A percentile compares a stretch with the other conserved stretches of the same genome.
phyloP scores from a whole-genome alignment of 2,797 vertebrate genomes.

The Arremon aurantiirostris region DNA sequence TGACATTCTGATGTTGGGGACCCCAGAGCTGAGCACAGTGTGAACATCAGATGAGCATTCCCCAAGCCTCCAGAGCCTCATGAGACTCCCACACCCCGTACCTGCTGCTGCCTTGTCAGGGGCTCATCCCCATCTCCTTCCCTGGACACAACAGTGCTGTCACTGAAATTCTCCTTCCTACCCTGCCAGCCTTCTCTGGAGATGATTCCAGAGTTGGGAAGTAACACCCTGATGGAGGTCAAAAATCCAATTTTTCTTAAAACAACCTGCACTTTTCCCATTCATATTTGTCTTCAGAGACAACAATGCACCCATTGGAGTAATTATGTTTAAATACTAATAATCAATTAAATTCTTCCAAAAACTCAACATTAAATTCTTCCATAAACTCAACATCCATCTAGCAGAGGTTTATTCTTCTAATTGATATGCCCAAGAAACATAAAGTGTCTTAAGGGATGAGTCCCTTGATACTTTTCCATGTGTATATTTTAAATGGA shows the following conservation, averaged over 20 bases:
- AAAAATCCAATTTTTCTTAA: background rate
- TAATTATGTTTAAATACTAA: background rate
- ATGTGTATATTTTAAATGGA: background rate
- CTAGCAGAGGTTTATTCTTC: background rate
- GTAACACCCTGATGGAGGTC: background rate
- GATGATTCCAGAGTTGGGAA: background rate
- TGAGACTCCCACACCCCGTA: fast-evolving
- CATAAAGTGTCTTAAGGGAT: fast-evolving
- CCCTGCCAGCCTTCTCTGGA: background rate
- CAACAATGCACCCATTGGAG: background rate
- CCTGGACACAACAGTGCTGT: fast-evolving
- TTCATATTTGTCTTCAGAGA: background rate
- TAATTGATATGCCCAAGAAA: background rate
- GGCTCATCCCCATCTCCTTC: background rate
- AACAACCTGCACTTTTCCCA: background rate
- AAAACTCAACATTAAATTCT: background rate
- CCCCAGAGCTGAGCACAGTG: background rate
- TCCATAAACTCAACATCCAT: background rate
- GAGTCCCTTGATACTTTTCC: background rate
- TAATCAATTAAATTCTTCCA: background rate
- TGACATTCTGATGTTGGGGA: background rate
- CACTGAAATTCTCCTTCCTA: background rate
- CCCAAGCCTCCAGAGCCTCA: background rate
- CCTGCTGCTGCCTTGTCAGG: background rate
- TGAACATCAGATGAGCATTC: fast-evolving